A percentile compares a stretch with the other conserved stretches of the same genome.
These are phyloP conservation scores for Rousettus leschenaultii DNA, from an alignment of 2,113 vertebrate species.

Conservation along the genomic window DNA sequence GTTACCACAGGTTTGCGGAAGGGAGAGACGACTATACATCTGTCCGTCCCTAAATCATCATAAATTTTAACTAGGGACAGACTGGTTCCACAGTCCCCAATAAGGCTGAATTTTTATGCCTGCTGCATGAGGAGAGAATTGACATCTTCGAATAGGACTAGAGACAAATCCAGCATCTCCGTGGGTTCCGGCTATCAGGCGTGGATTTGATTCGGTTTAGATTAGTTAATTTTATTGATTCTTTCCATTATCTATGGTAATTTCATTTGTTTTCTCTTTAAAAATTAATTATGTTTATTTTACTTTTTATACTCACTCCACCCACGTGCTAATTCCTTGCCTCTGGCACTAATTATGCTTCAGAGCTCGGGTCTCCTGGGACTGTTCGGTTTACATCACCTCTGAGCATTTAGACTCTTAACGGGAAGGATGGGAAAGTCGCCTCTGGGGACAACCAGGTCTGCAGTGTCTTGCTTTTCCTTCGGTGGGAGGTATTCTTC, in stretches of 20 bases:
- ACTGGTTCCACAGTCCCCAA: neutral
- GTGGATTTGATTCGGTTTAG: neutral
- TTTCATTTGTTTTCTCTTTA: slow-evolving; percentile 37
- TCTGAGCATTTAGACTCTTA: neutral
- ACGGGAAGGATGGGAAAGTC: neutral
- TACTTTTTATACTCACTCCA: neutral
- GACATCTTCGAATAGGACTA: neutral
- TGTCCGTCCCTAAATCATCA: neutral
- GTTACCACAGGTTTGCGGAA: neutral
- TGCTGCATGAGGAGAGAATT: neutral
- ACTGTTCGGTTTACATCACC: neutral
- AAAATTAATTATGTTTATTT: slow-evolving; percentile 34
- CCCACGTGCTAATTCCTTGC: neutral
- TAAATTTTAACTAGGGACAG: neutral
- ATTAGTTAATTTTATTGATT: neutral
- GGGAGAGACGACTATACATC: neutral
- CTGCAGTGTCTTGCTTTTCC: neutral
- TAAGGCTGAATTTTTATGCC: neutral
- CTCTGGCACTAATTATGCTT: neutral
- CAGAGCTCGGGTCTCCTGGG: neutral
- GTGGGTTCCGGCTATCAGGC: neutral
- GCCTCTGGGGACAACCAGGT: neutral
- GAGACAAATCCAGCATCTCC: neutral
- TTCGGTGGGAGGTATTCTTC: neutral
- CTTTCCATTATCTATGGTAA: neutral